A percentile compares a stretch with the other conserved stretches of the same genome.
phyloP scores from a whole-genome alignment of 2,113 vertebrate species.

The Cavia porcellus region DNA sequence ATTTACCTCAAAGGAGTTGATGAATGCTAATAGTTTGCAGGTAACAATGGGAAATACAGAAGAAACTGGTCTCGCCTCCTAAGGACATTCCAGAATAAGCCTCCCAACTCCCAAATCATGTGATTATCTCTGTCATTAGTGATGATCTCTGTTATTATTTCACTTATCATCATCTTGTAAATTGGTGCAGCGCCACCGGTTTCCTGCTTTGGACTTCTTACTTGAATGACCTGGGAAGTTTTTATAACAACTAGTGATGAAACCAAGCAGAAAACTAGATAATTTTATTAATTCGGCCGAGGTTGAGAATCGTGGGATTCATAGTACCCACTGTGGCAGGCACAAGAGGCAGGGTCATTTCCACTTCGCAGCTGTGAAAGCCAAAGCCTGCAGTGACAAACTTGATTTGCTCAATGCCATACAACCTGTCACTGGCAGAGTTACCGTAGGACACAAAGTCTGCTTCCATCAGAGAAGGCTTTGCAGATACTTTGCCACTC shows the following conservation, averaged over 20 bases:
- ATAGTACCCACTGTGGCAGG: not conserved
- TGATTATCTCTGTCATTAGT: no score
- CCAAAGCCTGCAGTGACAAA: not conserved
- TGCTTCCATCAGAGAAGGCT: not conserved
- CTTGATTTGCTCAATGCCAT: accelerated
- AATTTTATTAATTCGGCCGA: not conserved
- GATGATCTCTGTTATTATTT: not conserved
- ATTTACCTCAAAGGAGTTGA: not conserved
- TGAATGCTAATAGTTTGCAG: not conserved
- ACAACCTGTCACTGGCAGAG: not conserved
- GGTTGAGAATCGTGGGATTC: not conserved
- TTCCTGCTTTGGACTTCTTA: not conserved
- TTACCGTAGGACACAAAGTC: not conserved
- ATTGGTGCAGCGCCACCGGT: accelerated
- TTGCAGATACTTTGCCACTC: not conserved
- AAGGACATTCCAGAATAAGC: not conserved
- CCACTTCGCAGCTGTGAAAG: not conserved
- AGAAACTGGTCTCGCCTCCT: not conserved
- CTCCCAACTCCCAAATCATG: not conserved
- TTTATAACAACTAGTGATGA: not conserved
- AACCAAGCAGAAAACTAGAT: no score
- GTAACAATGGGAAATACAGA: not conserved
- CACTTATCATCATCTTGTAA: accelerated
- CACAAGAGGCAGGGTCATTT: accelerated
- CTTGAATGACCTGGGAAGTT: not conserved